A percentile compares a stretch with the other conserved stretches of the same genome.
Conservation (phyloP, 1,140 invertebrate genomes). For the Dinothrombium tinctorium region DNA sequence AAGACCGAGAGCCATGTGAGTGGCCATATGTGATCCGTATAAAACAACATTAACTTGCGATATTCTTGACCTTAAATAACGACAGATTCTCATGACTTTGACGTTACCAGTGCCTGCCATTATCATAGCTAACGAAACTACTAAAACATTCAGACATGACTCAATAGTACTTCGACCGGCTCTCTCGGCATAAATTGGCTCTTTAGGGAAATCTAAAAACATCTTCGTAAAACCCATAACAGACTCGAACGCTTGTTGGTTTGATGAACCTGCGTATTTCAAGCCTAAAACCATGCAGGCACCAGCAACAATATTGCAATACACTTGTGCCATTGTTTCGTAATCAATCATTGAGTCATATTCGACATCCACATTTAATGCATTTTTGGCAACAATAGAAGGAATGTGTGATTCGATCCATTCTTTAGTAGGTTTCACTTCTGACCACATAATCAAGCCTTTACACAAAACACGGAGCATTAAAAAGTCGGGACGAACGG, state of each 20-base stretch:
- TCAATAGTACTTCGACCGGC: conserved; percentile 72
- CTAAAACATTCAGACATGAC: conserved; percentile 56
- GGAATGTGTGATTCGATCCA: conserved; percentile 72
- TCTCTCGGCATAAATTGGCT: conserved; percentile 38
- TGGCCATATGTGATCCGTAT: conserved; percentile 79
- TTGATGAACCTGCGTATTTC: conserved; percentile 73
- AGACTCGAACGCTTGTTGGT: conserved; percentile 49
- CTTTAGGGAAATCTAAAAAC: conserved; percentile 8
- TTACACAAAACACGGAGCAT: conserved; percentile 53
- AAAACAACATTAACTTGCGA: conserved; percentile 32
- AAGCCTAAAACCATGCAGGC: conserved; percentile 80
- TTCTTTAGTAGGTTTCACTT: conserved; percentile 45
- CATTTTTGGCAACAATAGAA: conserved; percentile 32
- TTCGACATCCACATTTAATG: conserved; percentile 18
- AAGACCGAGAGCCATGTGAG: conserved; percentile 73
- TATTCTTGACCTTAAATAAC: conserved; percentile 44
- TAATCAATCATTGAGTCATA: conserved; percentile 42
- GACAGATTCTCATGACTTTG: conserved; percentile 54
- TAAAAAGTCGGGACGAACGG: conserved; percentile 76
- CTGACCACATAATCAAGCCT: conserved; percentile 62
- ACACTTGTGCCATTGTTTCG: conserved; percentile 89
- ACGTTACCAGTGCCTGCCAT: conserved; percentile 83
- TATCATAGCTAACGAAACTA: conserved; percentile 58
- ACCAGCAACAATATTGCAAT: conserved; percentile 82
- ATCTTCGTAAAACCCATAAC: conserved; percentile 23